Evolutionary conservation across 1,140 invertebrate species (phyloP).

Genomic region (Euschistus heros): DNA sequence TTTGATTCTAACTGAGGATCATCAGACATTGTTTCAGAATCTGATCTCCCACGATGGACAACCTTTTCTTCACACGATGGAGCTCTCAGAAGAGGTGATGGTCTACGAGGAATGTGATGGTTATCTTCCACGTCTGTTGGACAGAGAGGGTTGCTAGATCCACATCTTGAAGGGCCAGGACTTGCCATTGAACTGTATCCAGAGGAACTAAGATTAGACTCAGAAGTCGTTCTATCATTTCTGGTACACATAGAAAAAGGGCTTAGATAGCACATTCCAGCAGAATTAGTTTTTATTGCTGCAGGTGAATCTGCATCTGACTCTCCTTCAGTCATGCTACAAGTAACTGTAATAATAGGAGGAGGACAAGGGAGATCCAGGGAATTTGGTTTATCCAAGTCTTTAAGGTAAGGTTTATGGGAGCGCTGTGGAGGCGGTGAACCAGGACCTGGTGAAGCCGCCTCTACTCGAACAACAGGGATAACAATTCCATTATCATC

Average conservation of each 20-base stretch:
- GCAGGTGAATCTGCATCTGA: constrained; percentile 48
- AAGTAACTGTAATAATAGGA: constrained; percentile 61
- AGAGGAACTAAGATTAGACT: constrained; percentile 67
- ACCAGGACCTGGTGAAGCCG: constrained; percentile 48
- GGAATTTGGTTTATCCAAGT: constrained; percentile 47
- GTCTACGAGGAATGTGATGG: constrained; percentile 35
- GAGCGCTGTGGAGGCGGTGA: constrained; percentile 47
- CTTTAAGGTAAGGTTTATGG: constrained; percentile 36
- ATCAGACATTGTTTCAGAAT: constrained; percentile 56
- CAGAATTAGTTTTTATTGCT: constrained; percentile 9
- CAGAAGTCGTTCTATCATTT: constrained; percentile 58
- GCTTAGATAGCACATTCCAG: constrained; percentile 58
- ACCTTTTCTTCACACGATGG: constrained; percentile 35
- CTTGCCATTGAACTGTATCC: constrained; percentile 74
- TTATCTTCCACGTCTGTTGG: constrained; percentile 55
- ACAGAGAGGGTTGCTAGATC: constrained; percentile 63
- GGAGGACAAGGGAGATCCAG: constrained; percentile 52
- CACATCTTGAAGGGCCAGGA: constrained; percentile 62
- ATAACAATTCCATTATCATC: constrained; percentile 37
- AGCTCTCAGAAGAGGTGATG: constrained; percentile 42
- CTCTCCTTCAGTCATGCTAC: constrained; percentile 58
- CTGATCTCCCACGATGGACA: constrained; percentile 43
- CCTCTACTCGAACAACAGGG: constrained; percentile 48
- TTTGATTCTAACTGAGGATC: constrained; percentile 55
- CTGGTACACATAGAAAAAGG: constrained; percentile 59